Conservation (phyloP, 2,113 vertebrate genomes). For the Zosterops lateralis region DNA sequence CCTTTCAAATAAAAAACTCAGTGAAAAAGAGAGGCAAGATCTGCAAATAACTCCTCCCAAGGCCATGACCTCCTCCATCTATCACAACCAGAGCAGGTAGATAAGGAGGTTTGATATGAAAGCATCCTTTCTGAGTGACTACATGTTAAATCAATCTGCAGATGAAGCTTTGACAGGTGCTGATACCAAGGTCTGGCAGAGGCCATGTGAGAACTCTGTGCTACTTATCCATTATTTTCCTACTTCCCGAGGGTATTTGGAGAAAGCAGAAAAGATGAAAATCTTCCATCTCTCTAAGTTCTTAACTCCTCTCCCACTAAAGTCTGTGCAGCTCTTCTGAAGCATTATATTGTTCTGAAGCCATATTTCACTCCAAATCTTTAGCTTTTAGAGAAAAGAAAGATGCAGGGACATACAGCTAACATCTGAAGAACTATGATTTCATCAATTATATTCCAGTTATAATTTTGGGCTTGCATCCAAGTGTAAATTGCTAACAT, state of each 20-base stretch:
- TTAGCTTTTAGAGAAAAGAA: neutral
- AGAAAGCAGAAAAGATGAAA: neutral
- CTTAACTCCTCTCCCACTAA: neutral
- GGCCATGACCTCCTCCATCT: neutral
- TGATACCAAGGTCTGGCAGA: neutral
- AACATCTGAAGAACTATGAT: neutral
- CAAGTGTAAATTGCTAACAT: neutral
- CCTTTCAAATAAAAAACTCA: constrained; percentile 13
- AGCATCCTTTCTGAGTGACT: neutral
- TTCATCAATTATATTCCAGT: neutral
- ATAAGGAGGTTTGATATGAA: constrained; percentile 2
- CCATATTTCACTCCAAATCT: neutral
- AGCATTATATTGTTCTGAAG: neutral
- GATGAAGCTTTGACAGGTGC: neutral
- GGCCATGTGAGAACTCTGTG: neutral
- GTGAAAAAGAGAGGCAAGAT: neutral
- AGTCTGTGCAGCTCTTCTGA: neutral
- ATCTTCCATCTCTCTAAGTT: neutral
- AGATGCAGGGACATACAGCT: neutral
- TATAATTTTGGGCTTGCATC: neutral
- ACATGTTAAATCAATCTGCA: neutral
- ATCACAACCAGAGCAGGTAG: neutral
- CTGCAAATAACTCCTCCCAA: neutral
- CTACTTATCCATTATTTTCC: neutral
- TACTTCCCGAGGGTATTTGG: neutral